Evolutionary conservation across 2,113 vertebrate species (phyloP).

Genomic region (Cephalopholis sonnerati): DNA sequence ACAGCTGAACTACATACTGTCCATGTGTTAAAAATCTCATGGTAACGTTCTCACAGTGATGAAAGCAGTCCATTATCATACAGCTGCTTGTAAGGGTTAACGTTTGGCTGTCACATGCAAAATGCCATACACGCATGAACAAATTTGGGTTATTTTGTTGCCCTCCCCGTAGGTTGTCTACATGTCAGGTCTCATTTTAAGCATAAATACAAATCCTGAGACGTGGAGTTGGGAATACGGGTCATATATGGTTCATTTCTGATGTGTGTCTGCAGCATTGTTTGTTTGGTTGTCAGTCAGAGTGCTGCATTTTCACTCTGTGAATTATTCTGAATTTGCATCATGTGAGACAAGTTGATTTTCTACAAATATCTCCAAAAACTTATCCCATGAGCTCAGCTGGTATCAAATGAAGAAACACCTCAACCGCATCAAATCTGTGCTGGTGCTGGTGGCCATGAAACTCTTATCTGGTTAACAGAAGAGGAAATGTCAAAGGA

Average conservation of each 20-base stretch:
- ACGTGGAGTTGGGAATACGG: not conserved
- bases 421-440: no score
- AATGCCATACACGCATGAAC: constrained; percentile 47
- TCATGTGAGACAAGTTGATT: not conserved
- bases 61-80: not conserved
- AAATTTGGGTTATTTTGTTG: constrained; percentile 47
- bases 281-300: not conserved
- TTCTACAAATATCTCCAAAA: not conserved
- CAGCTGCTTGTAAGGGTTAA: constrained; percentile 38
- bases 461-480: no score
- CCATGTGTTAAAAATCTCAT: constrained; percentile 25
- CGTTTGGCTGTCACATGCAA: constrained; percentile 56
- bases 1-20: constrained; percentile 2
- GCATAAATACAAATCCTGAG: constrained; percentile 5
- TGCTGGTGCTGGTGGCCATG: no score
- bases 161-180: constrained; percentile 8
- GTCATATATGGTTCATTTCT: not conserved
- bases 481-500: no score
- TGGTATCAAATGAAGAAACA: no score
- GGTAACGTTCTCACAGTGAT: not conserved
- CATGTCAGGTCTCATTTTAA: constrained; percentile 29
- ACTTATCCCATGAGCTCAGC: not conserved
- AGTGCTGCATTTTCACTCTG: not conserved
- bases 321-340: not conserved
- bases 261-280: not conserved